Evolutionary conservation across 2,797 vertebrate species (phyloP).

Genomic region (Enteromius afrohamiltoni): DNA sequence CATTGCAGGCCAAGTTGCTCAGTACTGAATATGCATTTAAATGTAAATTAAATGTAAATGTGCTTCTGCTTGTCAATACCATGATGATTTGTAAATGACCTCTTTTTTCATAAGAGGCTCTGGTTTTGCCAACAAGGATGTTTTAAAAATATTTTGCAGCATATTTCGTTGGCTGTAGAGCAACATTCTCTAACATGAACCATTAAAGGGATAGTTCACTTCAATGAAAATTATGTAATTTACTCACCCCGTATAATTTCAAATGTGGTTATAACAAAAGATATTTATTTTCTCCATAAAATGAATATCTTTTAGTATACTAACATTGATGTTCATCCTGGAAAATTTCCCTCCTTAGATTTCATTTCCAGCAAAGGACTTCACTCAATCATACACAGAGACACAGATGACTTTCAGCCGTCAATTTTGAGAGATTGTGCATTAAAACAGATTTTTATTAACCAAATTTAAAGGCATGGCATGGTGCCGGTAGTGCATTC

Average conservation of each 20-base stretch:
- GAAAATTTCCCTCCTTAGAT: background rate
- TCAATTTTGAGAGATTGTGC: background rate
- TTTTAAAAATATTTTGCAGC: conserved; percentile 14
- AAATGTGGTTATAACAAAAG: background rate
- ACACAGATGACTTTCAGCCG: background rate
- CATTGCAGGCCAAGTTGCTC: background rate
- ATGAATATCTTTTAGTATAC: background rate
- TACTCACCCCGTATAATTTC: background rate
- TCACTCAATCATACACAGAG: background rate
- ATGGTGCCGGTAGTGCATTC: no score
- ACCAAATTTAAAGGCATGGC: background rate
- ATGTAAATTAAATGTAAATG: conserved; percentile 31
- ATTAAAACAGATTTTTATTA: conserved; percentile 7
- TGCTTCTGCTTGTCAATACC: conserved; percentile 2
- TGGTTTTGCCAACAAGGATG: conserved; percentile 28
- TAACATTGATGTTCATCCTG: background rate
- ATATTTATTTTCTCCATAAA: background rate
- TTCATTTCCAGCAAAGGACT: background rate
- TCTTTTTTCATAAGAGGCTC: conserved; percentile 16
- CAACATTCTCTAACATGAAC: background rate
- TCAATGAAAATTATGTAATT: background rate
- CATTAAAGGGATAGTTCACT: background rate
- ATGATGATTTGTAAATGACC: conserved; percentile 28
- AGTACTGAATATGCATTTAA: conserved; percentile 24
- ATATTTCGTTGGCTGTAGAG: background rate